phyloP scores from a whole-genome alignment of 2,113 vertebrate genomes.

The Fregata magnificens region DNA sequence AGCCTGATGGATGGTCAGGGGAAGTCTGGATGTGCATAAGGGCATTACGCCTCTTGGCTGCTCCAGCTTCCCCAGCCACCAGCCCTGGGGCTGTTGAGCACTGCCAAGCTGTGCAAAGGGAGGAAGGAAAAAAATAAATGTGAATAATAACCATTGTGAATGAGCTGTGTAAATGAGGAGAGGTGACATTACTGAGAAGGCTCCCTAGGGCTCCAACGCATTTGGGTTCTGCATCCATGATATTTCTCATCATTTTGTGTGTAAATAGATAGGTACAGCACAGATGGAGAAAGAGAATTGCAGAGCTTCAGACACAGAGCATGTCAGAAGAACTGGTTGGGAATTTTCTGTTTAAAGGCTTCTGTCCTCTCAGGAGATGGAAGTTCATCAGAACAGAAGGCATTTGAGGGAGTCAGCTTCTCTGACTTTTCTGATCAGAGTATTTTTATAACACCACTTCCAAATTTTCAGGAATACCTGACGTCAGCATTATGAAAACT shows the following conservation, averaged over 20 bases:
- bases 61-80: not conserved
- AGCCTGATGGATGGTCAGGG: no score
- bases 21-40: not conserved
- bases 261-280: not conserved
- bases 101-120: not conserved
- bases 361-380: not conserved
- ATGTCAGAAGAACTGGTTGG: not conserved
- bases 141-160: not conserved
- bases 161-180: not conserved
- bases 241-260: not conserved
- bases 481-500: not conserved
- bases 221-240: not conserved
- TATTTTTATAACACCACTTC: not conserved
- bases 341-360: not conserved
- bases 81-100: not conserved
- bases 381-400: not conserved
- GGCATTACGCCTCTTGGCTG: not conserved
- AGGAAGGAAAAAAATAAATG: not conserved
- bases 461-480: not conserved
- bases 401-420: not conserved
- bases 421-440: not conserved
- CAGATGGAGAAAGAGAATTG: not conserved
- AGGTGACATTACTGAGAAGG: not conserved
- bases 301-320: not conserved
- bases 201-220: not conserved